phyloP scores from a whole-genome alignment of 1,140 invertebrate species.

The Andrena cerasifolii region DNA sequence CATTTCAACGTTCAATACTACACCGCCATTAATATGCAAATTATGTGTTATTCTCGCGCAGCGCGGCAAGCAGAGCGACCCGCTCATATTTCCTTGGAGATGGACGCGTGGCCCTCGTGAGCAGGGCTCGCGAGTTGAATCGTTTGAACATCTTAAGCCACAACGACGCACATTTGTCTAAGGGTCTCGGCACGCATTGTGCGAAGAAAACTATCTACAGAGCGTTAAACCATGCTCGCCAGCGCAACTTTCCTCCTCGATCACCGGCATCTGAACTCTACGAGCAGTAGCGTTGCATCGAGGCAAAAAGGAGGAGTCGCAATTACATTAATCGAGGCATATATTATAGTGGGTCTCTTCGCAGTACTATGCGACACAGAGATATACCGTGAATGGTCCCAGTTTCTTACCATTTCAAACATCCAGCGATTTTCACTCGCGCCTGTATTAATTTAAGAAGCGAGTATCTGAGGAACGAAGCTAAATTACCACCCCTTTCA shows the following conservation, averaged over 20 bases:
- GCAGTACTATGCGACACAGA: too few species aligned
- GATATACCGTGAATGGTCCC: too few species aligned
- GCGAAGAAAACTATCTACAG: background rate
- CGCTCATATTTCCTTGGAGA: background rate
- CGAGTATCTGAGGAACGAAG: too few species aligned
- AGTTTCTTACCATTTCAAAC: too few species aligned
- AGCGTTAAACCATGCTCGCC: background rate
- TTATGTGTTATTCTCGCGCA: too few species aligned
- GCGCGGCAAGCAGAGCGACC: background rate
- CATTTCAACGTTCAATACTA: background rate
- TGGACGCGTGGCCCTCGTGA: too few species aligned
- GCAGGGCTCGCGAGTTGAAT: background rate
- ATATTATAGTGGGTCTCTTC: too few species aligned
- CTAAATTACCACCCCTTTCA: too few species aligned
- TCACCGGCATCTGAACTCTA: background rate
- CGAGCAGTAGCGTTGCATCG: too few species aligned
- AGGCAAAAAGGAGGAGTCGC: background rate
- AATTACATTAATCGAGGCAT: background rate
- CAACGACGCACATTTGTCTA: background rate
- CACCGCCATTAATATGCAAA: background rate
- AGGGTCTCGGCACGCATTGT: background rate
- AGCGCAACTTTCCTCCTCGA: background rate
- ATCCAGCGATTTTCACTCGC: too few species aligned
- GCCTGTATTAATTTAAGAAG: too few species aligned
- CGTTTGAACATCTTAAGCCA: background rate